Evolutionary conservation across 2,113 vertebrate genomes (phyloP).

Genomic region (Notiomystis cincta): DNA sequence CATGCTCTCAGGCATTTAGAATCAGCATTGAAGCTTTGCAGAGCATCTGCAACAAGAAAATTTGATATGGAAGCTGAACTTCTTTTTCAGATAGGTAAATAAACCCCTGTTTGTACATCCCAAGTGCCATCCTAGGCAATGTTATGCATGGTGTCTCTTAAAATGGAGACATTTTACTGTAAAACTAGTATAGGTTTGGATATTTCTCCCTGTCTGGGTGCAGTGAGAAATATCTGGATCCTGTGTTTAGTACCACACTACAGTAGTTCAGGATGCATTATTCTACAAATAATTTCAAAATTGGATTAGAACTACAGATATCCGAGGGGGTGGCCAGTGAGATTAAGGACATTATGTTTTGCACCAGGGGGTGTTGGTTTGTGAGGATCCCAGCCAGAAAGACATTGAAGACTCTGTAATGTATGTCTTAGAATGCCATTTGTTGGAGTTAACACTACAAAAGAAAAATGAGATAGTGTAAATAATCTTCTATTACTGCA

Average conservation of each 20-base stretch:
- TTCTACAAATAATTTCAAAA: background rate
- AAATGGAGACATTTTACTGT: background rate
- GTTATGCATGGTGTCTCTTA: background rate
- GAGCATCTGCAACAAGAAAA: conserved; percentile 56
- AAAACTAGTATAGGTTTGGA: background rate
- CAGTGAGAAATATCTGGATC: background rate
- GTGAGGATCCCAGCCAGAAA: background rate
- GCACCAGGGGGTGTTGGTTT: background rate
- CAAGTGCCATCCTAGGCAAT: background rate
- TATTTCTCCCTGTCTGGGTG: background rate
- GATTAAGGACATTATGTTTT: background rate
- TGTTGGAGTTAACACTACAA: background rate
- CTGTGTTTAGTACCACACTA: background rate
- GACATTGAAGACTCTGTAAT: background rate
- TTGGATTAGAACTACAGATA: background rate
- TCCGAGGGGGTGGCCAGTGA: background rate
- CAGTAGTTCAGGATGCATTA: background rate
- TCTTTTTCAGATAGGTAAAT: conserved; percentile 80
- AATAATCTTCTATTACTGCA: background rate
- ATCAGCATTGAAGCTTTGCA: conserved; percentile 71
- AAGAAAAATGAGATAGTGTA: background rate
- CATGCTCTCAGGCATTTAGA: conserved; percentile 64
- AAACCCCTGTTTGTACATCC: background rate
- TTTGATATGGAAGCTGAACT: conserved; percentile 77
- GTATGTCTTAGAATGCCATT: background rate